These are phyloP conservation scores for Lutjanus campechanus DNA, from an alignment of 2,797 vertebrate genomes.

Conservation along the genomic window DNA sequence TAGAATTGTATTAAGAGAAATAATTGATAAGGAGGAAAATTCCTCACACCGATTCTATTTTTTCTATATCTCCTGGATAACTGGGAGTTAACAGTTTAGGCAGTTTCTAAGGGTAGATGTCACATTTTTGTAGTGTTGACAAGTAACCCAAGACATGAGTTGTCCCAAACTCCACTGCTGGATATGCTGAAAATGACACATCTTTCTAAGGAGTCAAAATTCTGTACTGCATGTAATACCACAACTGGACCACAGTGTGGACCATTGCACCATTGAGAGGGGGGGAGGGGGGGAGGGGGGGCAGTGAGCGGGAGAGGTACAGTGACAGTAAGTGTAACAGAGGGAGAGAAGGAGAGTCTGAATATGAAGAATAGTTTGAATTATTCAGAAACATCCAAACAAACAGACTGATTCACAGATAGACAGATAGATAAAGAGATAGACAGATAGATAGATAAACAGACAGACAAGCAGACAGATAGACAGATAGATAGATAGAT, in stretches of 20 bases:
- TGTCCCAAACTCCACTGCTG: conserved; percentile 56
- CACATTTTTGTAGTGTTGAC: conserved; percentile 22
- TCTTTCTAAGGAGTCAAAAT: conserved; percentile 64
- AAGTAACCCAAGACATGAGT: conserved; percentile 54
- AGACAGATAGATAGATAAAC: conserved; percentile 18
- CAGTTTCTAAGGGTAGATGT: neutral
- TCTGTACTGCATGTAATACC: conserved; percentile 70
- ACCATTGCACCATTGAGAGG: conserved; percentile 70
- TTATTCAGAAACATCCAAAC: conserved; percentile 54
- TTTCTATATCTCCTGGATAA: neutral
- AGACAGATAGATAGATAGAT: conserved; percentile 24
- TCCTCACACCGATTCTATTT: neutral
- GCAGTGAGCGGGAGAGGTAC: conserved; percentile 68
- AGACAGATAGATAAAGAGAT: conserved; percentile 13
- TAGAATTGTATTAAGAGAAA: neutral
- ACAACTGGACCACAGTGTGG: conserved; percentile 75
- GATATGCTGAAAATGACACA: conserved; percentile 63
- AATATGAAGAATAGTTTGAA: conserved; percentile 59
- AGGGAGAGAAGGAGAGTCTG: conserved; percentile 46
- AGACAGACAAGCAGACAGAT: conserved; percentile 11
- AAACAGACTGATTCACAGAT: conserved; percentile 33
- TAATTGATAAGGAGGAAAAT: neutral
- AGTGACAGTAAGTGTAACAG: conserved; percentile 66
- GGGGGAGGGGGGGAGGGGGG: no score
- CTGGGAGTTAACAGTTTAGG: neutral